A percentile compares a stretch with the other conserved stretches of the same genome.
These are phyloP conservation scores for Hypsibius dujardini DNA, from an alignment of 1,140 invertebrate species.

Conservation along the genomic window DNA sequence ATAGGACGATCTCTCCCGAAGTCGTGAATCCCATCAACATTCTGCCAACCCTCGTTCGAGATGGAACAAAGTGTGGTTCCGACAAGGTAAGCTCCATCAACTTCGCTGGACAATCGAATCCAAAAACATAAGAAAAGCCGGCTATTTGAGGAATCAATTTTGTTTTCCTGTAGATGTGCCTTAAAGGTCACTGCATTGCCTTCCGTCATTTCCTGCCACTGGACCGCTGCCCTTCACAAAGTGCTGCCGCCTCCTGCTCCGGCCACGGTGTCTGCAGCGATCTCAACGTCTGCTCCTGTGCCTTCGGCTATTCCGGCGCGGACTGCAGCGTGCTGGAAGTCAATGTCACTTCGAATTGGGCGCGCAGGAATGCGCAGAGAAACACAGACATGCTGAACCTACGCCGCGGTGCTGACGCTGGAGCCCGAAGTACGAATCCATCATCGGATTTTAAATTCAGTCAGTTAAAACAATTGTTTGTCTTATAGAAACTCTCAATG, in stretches of 20 bases:
- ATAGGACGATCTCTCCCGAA: neutral
- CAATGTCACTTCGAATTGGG: no score
- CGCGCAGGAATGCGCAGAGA: no score
- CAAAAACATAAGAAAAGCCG: neutral
- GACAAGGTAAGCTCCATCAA: neutral
- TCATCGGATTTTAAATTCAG: neutral
- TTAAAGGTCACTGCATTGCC: neutral
- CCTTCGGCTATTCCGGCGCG: neutral
- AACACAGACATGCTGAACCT: no score
- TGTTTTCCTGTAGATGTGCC: neutral
- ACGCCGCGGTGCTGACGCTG: neutral
- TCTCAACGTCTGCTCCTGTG: neutral
- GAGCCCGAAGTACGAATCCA: neutral
- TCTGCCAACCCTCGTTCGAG: neutral
- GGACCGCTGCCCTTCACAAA: neutral
- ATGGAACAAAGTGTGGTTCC: constrained; percentile 2
- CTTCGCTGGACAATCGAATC: no score
- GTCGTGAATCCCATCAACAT: neutral
- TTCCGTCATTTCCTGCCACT: neutral
- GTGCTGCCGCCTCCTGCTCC: neutral
- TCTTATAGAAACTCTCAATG: neutral
- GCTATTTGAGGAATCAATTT: neutral
- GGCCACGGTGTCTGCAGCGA: neutral
- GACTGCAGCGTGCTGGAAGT: neutral
- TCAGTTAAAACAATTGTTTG: neutral